These are phyloP conservation scores for Dicrurus megarhynchus DNA, from an alignment of 2,113 vertebrate species.

Conservation along the genomic window DNA sequence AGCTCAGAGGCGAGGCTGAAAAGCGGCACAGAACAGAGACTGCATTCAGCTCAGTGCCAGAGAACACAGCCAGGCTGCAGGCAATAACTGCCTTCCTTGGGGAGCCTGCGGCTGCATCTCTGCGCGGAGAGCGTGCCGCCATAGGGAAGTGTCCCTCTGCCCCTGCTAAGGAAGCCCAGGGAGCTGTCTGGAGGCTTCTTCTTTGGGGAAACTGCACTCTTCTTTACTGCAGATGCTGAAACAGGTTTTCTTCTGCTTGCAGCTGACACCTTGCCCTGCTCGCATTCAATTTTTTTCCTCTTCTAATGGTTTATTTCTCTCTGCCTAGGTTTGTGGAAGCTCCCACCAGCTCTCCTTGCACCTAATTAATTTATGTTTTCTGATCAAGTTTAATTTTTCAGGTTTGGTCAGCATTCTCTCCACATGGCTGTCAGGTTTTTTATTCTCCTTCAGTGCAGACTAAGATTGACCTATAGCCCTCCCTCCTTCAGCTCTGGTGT, in stretches of 20 bases:
- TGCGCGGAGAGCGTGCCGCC: neutral
- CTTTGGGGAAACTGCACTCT: neutral
- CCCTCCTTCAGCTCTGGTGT: neutral
- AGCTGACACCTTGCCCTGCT: neutral
- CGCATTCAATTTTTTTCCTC: neutral
- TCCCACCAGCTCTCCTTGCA: neutral
- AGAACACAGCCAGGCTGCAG: constrained; percentile 2
- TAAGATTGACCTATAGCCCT: neutral
- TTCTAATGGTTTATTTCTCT: neutral
- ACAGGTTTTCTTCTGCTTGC: neutral
- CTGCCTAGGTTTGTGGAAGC: neutral
- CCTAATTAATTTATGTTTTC: neutral
- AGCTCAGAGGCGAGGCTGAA: neutral
- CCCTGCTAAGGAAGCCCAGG: neutral
- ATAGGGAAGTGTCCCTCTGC: neutral
- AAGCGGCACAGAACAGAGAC: neutral
- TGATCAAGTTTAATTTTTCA: neutral
- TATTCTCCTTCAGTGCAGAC: neutral
- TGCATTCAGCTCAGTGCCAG: constrained; percentile 4
- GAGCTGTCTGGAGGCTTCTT: neutral
- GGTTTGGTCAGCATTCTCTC: neutral
- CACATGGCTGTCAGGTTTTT: neutral
- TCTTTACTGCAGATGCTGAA: neutral
- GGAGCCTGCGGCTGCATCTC: neutral
- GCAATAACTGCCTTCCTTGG: neutral